phyloP scores from a whole-genome alignment of 2,113 vertebrate genomes.

The Passer montanus region DNA sequence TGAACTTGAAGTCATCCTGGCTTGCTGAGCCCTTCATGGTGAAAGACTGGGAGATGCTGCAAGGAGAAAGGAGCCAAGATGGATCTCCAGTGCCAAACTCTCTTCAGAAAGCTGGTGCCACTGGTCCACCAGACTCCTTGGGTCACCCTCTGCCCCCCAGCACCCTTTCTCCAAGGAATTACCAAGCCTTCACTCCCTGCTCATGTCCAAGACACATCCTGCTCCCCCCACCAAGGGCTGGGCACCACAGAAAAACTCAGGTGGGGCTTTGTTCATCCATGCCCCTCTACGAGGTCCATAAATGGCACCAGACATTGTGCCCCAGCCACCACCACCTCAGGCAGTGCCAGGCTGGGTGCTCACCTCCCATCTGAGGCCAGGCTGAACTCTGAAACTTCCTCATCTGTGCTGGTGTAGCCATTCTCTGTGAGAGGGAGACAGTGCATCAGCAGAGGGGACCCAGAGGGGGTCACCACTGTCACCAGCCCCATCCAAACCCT shows the following conservation, averaged over 20 bases:
- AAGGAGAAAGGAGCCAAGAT: background rate
- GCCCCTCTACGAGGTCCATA: accelerated
- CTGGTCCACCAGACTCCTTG: background rate
- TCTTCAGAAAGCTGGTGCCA: background rate
- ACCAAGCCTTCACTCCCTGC: background rate
- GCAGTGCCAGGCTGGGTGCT: background rate
- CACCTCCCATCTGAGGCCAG: conserved; percentile 91
- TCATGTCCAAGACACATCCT: background rate
- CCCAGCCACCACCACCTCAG: background rate
- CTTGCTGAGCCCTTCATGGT: conserved; percentile 94
- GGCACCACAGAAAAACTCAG: background rate
- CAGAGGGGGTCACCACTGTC: background rate
- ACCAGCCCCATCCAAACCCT: background rate
- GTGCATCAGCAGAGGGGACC: background rate
- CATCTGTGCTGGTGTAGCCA: conserved; percentile 91
- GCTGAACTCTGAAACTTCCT: conserved; percentile 92
- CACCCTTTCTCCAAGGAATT: background rate
- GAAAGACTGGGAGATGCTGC: conserved; percentile 82
- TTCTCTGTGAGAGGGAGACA: conserved; percentile 79
- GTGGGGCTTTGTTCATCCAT: background rate
- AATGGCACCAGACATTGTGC: background rate
- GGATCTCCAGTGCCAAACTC: background rate
- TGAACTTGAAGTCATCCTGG: conserved; percentile 95
- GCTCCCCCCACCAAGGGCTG: background rate
- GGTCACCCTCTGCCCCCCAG: background rate